phyloP scores from a whole-genome alignment of 2,113 vertebrate species.

The Platysteira castanea region DNA sequence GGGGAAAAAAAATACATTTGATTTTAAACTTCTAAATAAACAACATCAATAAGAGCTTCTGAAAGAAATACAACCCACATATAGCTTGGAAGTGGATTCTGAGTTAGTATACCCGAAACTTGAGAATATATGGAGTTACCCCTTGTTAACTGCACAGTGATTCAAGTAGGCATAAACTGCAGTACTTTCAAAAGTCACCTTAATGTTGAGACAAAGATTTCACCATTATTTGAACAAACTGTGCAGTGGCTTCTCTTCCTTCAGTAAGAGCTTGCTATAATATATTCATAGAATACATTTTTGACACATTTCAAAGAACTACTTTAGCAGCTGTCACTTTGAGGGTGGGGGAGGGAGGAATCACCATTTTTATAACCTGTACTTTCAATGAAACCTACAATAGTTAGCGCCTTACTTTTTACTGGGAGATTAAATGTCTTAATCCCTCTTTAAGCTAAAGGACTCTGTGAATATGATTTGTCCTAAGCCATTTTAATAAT shows the following conservation, averaged over 20 bases:
- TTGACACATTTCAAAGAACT: not conserved
- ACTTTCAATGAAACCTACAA: not conserved
- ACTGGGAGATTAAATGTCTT: not conserved
- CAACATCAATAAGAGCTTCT: not conserved
- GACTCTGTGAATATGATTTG: not conserved
- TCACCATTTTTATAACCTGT: not conserved
- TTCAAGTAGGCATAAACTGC: not conserved
- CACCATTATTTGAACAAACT: not conserved
- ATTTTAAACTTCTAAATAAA: slow-evolving; percentile 1
- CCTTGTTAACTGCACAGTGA: not conserved
- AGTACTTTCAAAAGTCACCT: not conserved
- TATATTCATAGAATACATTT: not conserved
- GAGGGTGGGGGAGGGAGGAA: not conserved
- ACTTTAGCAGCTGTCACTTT: not conserved
- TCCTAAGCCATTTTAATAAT: not conserved
- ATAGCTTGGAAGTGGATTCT: not conserved
- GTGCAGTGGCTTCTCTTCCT: not conserved
- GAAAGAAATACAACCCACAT: not conserved
- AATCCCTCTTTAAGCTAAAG: not conserved
- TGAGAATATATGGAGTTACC: not conserved
- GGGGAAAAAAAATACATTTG: not conserved
- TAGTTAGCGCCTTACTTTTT: not conserved
- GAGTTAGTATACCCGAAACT: not conserved
- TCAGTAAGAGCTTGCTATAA: not conserved
- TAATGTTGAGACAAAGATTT: not conserved